phyloP scores from a whole-genome alignment of 2,888 invertebrate species.

The Alcis repandata region DNA sequence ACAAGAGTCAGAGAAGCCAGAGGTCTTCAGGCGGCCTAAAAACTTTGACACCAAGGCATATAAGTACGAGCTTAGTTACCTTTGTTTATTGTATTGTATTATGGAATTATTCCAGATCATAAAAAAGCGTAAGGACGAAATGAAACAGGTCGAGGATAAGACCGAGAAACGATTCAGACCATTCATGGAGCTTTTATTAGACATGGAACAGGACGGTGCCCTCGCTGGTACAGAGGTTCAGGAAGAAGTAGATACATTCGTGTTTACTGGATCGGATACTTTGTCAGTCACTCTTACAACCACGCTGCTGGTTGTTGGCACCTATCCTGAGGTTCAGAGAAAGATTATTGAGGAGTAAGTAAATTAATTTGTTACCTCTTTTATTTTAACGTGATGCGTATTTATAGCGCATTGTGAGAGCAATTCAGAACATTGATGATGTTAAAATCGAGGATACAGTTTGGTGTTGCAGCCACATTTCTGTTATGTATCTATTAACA shows the following conservation, averaged over 20 bases:
- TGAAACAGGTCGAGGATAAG: not conserved
- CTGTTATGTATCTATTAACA: too few species aligned
- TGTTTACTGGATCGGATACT: not conserved
- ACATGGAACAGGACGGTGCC: not conserved
- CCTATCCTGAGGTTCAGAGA: constrained; percentile 47
- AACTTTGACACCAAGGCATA: too few species aligned
- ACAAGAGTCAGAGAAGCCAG: too few species aligned
- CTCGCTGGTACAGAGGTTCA: not conserved
- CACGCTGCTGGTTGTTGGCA: constrained; percentile 46
- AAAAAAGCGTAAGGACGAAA: constrained; percentile 2
- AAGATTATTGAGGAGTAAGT: constrained; percentile 50
- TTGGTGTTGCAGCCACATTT: too few species aligned
- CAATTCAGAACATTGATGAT: too few species aligned
- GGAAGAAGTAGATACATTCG: constrained; percentile 2
- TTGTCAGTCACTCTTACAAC: constrained; percentile 23
- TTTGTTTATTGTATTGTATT: too few species aligned
- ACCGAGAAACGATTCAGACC: not conserved
- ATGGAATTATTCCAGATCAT: constrained; percentile 1
- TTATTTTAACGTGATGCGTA: too few species aligned
- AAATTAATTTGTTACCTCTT: too few species aligned
- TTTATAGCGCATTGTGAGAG: too few species aligned
- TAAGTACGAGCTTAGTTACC: too few species aligned
- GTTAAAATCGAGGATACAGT: too few species aligned
- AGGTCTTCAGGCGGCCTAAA: too few species aligned
- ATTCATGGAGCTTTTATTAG: not conserved